Evolutionary conservation across 2,888 invertebrate genomes (phyloP), one percentile per base, ranked within the genome.

Genomic region (Aspidiotus rigidus): DNA sequence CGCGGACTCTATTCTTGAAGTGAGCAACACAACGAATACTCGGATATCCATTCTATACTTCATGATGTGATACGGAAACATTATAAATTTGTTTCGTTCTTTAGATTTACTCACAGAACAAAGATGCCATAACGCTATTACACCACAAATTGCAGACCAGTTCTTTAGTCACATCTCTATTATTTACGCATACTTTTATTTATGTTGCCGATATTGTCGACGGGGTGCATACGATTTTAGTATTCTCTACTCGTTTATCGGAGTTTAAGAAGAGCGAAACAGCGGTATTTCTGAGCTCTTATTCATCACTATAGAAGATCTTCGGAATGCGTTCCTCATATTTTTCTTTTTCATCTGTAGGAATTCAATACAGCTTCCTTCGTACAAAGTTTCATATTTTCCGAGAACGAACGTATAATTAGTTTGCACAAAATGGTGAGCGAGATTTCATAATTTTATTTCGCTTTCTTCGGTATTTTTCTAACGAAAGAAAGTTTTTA

Each of bases 191-290:
- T 15, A 28, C 67, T 8, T 67, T 67, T 39, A 57, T 67, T 59
- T 67, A 67, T 60, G 67, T 67, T 9, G 67, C 67, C n/a, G 67
- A 67, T 67, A 59, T 67, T 41, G 57, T 67, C 59, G 67, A 67
- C 44, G 60, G 59, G 0, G 59, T 44, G 11, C 67, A 67, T 60
- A 17, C 59, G 49, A 67, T 67, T 59, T 60, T 67, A 10, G 59
- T 67, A 17, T 67, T 67, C 57, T 67, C 67, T 9, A 59, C 67
- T 17, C 67, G 67, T 2, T 44, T 67, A 16, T 67, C 67, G 13
- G 67, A 67, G 15, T 49, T 41, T 9, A 67, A 67, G 53, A 67
- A 59, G 60, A 67, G 42, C 13, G 67, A 67, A 28, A 17, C 67
- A 15, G 49, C 60, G 10, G 67, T 67, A 60, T 49, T 44, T 15